Evolutionary conservation across 1,140 invertebrate species (phyloP).

Genomic region (Prorops nasuta): DNA sequence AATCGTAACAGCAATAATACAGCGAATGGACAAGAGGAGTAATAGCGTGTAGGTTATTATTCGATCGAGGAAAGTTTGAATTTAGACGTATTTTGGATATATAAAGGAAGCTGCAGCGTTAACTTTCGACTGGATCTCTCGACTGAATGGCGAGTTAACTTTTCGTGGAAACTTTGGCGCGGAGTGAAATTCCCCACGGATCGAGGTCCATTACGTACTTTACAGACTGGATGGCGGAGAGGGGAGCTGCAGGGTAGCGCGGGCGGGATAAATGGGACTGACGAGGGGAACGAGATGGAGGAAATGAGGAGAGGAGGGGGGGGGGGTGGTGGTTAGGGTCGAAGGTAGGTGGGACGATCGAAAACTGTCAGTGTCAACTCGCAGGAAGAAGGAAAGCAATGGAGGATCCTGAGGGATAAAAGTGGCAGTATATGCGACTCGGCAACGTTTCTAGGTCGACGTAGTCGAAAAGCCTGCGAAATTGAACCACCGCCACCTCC

Average conservation of each 20-base stretch:
- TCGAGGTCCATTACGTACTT: conserved; percentile 12
- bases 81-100: too few relatives aligned
- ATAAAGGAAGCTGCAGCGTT: too few relatives aligned
- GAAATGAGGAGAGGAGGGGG: too few relatives aligned
- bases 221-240: too few relatives aligned
- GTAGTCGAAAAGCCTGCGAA: conserved; percentile 27
- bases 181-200: conserved; percentile 15
- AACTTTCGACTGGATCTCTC: background rate
- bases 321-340: too few relatives aligned
- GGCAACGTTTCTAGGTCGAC: conserved; percentile 31
- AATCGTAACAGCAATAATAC: too few relatives aligned
- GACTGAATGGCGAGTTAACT: conserved; percentile 7
- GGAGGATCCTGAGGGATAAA: conserved; percentile 27
- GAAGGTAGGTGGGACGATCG: conserved; percentile 18
- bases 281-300: background rate
- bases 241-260: too few relatives aligned
- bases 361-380: conserved; percentile 25
- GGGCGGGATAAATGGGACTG: conserved; percentile 13
- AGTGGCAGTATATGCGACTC: conserved; percentile 21
- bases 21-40: too few relatives aligned
- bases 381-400: conserved; percentile 15
- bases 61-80: too few relatives aligned
- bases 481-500: conserved; percentile 18
- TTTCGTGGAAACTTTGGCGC: conserved; percentile 7
- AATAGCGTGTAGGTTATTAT: too few relatives aligned